Evolutionary conservation across 2,888 invertebrate species (phyloP), one percentile per base, ranked within the genome.

Genomic region (Latrodectus elegans): DNA sequence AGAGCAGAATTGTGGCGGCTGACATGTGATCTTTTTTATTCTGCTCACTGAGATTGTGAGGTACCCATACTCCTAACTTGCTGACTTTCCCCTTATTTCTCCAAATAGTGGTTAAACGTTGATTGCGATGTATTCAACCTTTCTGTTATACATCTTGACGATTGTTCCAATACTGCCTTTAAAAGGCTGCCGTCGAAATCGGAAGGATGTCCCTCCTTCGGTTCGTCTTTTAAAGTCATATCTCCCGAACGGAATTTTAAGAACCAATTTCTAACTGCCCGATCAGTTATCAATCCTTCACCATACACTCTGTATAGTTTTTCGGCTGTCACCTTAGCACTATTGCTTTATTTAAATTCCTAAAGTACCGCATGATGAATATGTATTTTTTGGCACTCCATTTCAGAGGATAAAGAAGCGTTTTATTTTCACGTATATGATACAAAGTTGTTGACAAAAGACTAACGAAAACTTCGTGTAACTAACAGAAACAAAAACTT

Each of bases 21-120:
- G 75, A 75, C 22, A 22, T 75, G 75, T 6, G 64, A 75, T 73
- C 73, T 75, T 75, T n/a, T 75, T 60, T 75, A 60, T 60, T 60
- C 60, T 8, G 2, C 60, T 75, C 4, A 75, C 75, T 55, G 60
- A 55, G 75, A 75, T 75, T 75, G 75, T 75, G 75, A 53, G 75
- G 60, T 75, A 75, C 75, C 75, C 75, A 75, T 75, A 55, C 22
- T 75, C 75, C 75, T 75, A 75, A 75, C 75, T 60, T n/a, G 26
- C 26, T 15, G 55, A 53, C 55, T 75, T 75, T n/a, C 52, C 52
- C 55, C 55, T 55, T 1, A 55, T 55, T 55, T 10, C 55, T 55
- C 55, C 75, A 55, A 60, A 60, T 75, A 60, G 75, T 26, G 60
- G 55, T 38, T 26, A 22, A 75, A 60, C 22, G 75, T 26, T 60